Conservation (phyloP, 2,888 invertebrate species). For the Melangyna quadrimaculata region DNA sequence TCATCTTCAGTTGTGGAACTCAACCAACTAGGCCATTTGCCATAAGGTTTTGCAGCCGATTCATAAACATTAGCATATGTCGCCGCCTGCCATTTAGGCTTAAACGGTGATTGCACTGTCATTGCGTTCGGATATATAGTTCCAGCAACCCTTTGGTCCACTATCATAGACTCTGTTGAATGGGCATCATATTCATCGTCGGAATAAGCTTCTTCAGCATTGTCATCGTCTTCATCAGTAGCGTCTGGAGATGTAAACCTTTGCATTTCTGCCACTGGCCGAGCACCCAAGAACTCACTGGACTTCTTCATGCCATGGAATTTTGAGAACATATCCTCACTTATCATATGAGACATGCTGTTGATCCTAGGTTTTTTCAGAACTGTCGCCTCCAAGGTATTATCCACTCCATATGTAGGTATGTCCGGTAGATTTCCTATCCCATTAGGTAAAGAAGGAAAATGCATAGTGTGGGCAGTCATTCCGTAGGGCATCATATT, state of each 20-base stretch:
- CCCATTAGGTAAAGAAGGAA: conserved; percentile 4
- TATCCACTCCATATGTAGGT: conserved; percentile 51
- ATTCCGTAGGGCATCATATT: conserved; percentile 39
- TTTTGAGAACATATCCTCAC: conserved; percentile 38
- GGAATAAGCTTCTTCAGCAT: neutral
- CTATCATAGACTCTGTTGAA: conserved; percentile 45
- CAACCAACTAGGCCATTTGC: conserved; percentile 44
- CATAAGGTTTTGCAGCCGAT: conserved; percentile 32
- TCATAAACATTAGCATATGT: conserved; percentile 34
- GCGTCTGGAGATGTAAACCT: neutral
- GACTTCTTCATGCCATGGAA: conserved; percentile 60
- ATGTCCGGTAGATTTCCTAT: conserved; percentile 40
- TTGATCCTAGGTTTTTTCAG: conserved; percentile 42
- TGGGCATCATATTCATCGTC: conserved; percentile 49
- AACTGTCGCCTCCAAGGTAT: conserved; percentile 52
- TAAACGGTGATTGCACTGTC: conserved; percentile 9
- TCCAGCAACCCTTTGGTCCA: conserved; percentile 52
- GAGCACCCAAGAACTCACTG: conserved; percentile 53
- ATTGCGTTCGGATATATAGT: conserved; percentile 44
- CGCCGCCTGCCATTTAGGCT: conserved; percentile 35
- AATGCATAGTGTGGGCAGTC: neutral
- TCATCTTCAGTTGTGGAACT: conserved; percentile 41
- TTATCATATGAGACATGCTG: conserved; percentile 21
- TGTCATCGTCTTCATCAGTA: neutral
- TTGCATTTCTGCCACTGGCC: conserved; percentile 25